Evolutionary conservation across 2,113 vertebrate genomes (phyloP).

Genomic region (Crotalus helleri): DNA sequence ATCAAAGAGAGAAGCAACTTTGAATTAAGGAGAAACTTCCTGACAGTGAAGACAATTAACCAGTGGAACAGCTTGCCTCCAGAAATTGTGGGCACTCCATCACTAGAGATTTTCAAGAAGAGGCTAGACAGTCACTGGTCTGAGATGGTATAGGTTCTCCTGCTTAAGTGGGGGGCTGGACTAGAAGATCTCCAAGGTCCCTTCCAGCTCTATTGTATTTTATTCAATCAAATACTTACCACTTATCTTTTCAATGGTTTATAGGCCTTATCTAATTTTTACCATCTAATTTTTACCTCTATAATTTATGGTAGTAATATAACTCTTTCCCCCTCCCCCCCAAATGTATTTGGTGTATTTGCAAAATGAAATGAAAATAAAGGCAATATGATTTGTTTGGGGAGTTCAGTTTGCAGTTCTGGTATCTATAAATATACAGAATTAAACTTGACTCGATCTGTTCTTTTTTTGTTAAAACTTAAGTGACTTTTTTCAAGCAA

Average conservation of each 20-base stretch:
- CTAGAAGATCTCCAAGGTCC: no score
- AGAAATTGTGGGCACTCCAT: no score
- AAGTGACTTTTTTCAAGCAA: conserved; percentile 3
- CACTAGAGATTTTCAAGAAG: no score
- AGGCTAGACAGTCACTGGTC: no score
- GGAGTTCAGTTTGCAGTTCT: background rate
- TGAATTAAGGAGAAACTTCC: no score
- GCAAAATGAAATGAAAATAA: background rate
- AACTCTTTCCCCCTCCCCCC: background rate
- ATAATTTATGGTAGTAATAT: conserved; percentile 15
- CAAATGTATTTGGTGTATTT: background rate
- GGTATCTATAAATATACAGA: conserved; percentile 12
- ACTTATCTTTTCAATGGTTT: conserved; percentile 22
- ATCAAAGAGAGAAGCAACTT: no score
- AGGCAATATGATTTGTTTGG: conserved; percentile 10
- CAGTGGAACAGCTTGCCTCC: no score
- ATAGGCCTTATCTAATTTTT: conserved; percentile 28
- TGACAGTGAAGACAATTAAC: no score
- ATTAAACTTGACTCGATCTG: background rate
- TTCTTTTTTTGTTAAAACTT: background rate
- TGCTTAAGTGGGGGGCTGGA: no score
- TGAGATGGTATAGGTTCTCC: no score
- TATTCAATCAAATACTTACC: background rate
- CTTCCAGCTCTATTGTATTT: no score
- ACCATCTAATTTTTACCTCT: background rate